Evolutionary conservation across 2,113 vertebrate genomes (phyloP).

Genomic region (Excalfactoria chinensis): DNA sequence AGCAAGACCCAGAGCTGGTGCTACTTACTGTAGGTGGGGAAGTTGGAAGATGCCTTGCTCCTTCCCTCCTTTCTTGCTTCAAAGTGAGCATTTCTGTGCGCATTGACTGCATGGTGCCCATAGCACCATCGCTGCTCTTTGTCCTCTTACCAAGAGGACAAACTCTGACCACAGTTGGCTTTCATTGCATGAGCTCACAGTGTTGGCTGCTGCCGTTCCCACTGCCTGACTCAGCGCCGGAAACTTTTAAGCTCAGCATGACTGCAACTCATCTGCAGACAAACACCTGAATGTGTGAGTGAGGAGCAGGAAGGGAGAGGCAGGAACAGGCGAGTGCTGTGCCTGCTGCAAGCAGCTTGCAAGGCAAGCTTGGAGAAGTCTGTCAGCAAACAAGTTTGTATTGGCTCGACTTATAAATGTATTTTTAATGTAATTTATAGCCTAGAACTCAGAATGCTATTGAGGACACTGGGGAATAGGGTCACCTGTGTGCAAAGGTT

Average conservation of each 20-base stretch:
- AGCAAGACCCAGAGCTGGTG: background rate
- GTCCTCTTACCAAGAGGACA: background rate
- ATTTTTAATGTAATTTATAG: background rate
- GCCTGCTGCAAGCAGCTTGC: background rate
- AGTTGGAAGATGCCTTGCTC: background rate
- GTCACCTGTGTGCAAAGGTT: background rate
- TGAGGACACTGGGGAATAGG: background rate
- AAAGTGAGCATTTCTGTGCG: background rate
- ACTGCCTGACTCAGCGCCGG: background rate
- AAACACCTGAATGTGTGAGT: background rate
- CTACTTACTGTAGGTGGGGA: background rate
- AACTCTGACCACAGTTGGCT: background rate
- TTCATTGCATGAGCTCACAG: fast-evolving
- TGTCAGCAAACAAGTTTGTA: too few species aligned
- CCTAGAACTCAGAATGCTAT: background rate
- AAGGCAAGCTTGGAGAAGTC: too few species aligned
- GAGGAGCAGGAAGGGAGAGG: background rate
- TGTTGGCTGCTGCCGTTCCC: background rate
- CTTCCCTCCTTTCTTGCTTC: background rate
- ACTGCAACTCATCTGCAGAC: background rate
- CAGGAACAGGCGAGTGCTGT: background rate
- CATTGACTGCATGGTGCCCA: background rate
- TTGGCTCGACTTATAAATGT: too few species aligned
- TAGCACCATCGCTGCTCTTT: background rate
- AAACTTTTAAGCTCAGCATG: background rate